Evolutionary conservation across 2,113 vertebrate species (phyloP).

Genomic region (Chamaetylas fuelleborni): DNA sequence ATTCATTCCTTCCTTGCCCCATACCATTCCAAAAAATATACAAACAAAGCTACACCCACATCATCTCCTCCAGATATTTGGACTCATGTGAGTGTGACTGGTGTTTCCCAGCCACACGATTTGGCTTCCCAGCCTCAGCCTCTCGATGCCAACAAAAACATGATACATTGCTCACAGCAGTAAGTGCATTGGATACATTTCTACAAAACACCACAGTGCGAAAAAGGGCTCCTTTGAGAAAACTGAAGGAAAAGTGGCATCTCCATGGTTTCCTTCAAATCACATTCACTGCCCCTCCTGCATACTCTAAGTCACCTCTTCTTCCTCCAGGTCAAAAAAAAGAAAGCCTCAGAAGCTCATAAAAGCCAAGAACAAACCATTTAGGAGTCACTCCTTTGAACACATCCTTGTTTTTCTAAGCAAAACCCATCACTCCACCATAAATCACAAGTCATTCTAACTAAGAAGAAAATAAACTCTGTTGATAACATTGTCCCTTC

Average conservation of each 20-base stretch:
- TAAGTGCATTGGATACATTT: not conserved
- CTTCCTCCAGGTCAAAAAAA: not conserved
- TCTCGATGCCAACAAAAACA: conserved; percentile 37
- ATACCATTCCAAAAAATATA: not conserved
- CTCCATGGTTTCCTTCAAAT: not conserved
- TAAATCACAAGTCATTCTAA: conserved; percentile 40
- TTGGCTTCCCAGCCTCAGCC: not conserved
- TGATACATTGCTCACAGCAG: not conserved
- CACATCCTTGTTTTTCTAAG: conserved; percentile 32
- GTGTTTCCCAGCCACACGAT: not conserved
- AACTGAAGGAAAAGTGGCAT: not conserved
- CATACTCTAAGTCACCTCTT: not conserved
- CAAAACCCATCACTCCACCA: conserved; percentile 25
- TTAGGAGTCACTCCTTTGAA: conserved; percentile 36
- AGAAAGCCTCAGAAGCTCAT: not conserved
- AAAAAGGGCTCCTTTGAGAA: not conserved
- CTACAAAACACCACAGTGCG: not conserved
- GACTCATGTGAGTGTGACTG: not conserved
- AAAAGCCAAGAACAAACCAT: conserved; percentile 15
- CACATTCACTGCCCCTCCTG: not conserved
- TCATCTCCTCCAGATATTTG: not conserved
- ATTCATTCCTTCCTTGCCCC: not conserved
- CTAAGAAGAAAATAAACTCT: conserved; percentile 40
- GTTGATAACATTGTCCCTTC: conserved; percentile 21
- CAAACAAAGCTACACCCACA: conserved; percentile 36